Base-by-base conservation (phyloP, 2,113 vertebrate species). In the Coturnix japonica region DNA sequence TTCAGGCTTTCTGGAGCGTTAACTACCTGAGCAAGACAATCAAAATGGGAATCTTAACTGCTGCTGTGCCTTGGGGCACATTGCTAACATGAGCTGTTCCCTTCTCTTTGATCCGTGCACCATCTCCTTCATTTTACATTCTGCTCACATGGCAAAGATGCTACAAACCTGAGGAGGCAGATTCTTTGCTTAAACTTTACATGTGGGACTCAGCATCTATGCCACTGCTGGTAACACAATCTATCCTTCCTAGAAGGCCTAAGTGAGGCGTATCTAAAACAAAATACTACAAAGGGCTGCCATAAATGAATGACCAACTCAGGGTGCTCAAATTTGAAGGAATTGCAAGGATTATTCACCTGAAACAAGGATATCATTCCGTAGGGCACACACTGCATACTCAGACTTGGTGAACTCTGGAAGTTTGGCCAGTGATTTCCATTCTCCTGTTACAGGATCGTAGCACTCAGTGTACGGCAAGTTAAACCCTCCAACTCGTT, bases 381-480 rank as follows among this genome's bases (percentile, higher is more conserved):
- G 98, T 20, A 99, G 98, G 69, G 99, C 98, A 16, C 99, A 99
- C 66, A 99, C 99, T 0, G 99, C 99, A 63, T 99, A 99, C 90
- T 99, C 99, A 22, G 99, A 99, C 91, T 99, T 99, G 67, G 99
- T 99, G 91, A 99, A 99, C 95, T 99, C 99, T 6, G 99, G 99
- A 43, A 99, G 98, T 93, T 99, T 99, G 73, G 99, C 98, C 97
- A 99, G 97, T 4, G 99, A 99, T 76, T 98, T 99, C 99, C 99
- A 99, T 28, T 99, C 99, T 91, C 99, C 99, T 47, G 98, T 99
- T 81, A 99, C 98, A 13, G 99, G 99, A 91, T 99, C 99, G 37
- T 99, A 99, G 97, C 99, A 99, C 93, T 99, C 99, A 0, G 98
- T 99, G 78, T 99, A 99, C 0, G 99, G 99, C 92, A 99, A 97